A percentile compares a stretch with the other conserved stretches of the same genome.
Evolutionary conservation across 2,888 invertebrate species (phyloP).

Genomic region (Phyto melanocephala): DNA sequence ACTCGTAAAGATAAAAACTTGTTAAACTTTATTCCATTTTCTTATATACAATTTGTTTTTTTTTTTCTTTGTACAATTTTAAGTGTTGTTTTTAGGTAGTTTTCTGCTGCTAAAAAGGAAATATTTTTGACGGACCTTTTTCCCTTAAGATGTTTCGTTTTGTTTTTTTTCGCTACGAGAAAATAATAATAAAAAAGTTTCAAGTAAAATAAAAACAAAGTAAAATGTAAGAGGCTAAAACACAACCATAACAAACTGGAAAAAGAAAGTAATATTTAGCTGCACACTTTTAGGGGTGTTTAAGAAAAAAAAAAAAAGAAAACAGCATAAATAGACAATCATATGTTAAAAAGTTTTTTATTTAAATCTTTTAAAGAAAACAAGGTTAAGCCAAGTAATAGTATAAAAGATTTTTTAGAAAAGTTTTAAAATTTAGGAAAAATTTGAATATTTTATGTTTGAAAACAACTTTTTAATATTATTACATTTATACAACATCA

Average conservation of each 20-base stretch:
- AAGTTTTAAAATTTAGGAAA: neutral
- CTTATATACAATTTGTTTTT: neutral
- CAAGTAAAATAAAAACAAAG: neutral
- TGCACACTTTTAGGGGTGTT: conserved; percentile 47
- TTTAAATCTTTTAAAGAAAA: neutral
- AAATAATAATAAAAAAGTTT: conserved; percentile 43
- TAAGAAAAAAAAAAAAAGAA: neutral
- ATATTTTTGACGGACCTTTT: conserved; percentile 50
- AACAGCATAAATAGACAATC: neutral
- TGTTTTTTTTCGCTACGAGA: neutral
- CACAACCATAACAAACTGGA: neutral
- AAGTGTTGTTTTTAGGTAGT: conserved; percentile 58
- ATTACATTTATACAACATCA: too few relatives aligned
- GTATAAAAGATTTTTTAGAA: too few relatives aligned
- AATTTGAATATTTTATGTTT: neutral
- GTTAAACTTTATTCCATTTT: conserved; percentile 44
- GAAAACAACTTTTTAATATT: neutral
- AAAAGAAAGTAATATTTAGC: neutral
- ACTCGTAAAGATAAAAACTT: conserved; percentile 71
- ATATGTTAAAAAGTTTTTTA: neutral
- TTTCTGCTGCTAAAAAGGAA: conserved; percentile 27
- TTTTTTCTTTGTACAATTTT: conserved; percentile 13
- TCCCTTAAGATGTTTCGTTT: conserved; percentile 30
- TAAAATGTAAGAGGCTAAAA: conserved; percentile 1
- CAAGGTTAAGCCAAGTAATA: too few relatives aligned